Percentiles rank a stretch among this genome's conserved stretches.
These are phyloP conservation scores for Amphipoea oculea DNA, from an alignment of 2,888 invertebrate species.

Conservation along the genomic window DNA sequence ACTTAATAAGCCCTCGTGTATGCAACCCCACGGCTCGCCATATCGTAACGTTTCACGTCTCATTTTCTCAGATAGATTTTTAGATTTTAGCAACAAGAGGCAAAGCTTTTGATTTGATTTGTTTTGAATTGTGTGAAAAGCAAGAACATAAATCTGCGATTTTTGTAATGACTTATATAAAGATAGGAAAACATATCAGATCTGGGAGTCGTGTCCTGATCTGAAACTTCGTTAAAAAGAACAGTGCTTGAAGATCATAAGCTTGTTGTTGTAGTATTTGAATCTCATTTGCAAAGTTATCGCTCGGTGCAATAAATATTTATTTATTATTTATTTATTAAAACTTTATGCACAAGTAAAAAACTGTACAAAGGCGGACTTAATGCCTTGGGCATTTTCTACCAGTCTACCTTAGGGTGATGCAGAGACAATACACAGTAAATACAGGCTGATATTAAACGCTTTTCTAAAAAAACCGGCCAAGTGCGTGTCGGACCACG, in stretches of 20 bases:
- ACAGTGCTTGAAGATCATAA: not conserved
- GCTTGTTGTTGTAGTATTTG: not conserved
- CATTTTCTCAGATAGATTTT: slow-evolving; percentile 62
- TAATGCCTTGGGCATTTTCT: too few species aligned
- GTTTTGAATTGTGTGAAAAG: not conserved
- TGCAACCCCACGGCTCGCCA: slow-evolving; percentile 74
- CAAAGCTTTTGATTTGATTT: slow-evolving; percentile 19
- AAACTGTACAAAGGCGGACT: too few species aligned
- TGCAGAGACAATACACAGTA: too few species aligned
- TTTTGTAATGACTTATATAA: not conserved
- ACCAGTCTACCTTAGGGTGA: too few species aligned
- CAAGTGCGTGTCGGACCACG: not conserved
- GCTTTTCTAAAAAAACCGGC: not conserved
- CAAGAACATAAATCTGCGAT: too few species aligned
- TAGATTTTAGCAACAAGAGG: slow-evolving; percentile 10
- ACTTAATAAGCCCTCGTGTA: slow-evolving; percentile 79
- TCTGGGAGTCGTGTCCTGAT: not conserved
- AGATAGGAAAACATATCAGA: too few species aligned
- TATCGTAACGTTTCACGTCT: slow-evolving; percentile 70
- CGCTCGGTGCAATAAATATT: not conserved
- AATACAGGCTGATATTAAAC: not conserved
- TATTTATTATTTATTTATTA: too few species aligned
- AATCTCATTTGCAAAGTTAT: not conserved
- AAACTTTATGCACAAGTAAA: too few species aligned
- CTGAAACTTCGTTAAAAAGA: not conserved